A percentile compares a stretch with the other conserved stretches of the same genome.
These are phyloP conservation scores for Melanotaenia boesemani DNA, from an alignment of 2,797 vertebrate species.

Conservation along the genomic window DNA sequence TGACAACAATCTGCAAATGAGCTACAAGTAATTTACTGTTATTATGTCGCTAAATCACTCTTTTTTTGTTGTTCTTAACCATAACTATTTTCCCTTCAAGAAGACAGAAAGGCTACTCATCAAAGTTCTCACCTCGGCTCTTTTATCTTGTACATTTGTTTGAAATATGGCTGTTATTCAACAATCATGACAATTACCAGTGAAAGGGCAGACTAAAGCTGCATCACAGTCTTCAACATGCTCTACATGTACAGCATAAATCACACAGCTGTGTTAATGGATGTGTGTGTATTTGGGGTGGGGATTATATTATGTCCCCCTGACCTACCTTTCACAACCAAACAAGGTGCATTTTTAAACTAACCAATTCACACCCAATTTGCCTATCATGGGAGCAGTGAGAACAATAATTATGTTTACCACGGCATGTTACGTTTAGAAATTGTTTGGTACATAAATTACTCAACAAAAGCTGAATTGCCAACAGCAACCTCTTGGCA, in stretches of 20 bases:
- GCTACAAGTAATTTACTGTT: slow-evolving; percentile 78
- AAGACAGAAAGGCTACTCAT: slow-evolving; percentile 56
- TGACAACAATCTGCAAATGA: slow-evolving; percentile 84
- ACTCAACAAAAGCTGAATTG: slow-evolving; percentile 56
- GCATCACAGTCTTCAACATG: slow-evolving; percentile 49
- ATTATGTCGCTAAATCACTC: slow-evolving; percentile 76
- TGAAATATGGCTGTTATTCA: slow-evolving; percentile 47
- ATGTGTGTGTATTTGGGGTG: not conserved
- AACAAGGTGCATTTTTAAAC: slow-evolving; percentile 14
- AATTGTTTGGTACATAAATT: slow-evolving; percentile 62
- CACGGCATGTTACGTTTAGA: slow-evolving; percentile 43
- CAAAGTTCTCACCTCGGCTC: slow-evolving; percentile 65
- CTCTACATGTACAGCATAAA: slow-evolving; percentile 49
- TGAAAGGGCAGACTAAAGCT: slow-evolving; percentile 64
- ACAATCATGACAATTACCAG: slow-evolving; percentile 71
- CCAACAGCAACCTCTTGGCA: slow-evolving; percentile 55
- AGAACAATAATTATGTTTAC: not conserved
- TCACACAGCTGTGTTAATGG: slow-evolving; percentile 29
- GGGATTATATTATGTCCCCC: slow-evolving; percentile 22
- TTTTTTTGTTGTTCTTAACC: slow-evolving; percentile 31
- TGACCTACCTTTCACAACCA: slow-evolving; percentile 4
- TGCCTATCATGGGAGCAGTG: not conserved
- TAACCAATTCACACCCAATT: slow-evolving; percentile 14
- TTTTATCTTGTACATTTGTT: slow-evolving; percentile 70
- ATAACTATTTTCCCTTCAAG: slow-evolving; percentile 54